These are phyloP conservation scores for Eupithecia pulchellata DNA, from an alignment of 2,888 invertebrate genomes.

Conservation along the genomic window DNA sequence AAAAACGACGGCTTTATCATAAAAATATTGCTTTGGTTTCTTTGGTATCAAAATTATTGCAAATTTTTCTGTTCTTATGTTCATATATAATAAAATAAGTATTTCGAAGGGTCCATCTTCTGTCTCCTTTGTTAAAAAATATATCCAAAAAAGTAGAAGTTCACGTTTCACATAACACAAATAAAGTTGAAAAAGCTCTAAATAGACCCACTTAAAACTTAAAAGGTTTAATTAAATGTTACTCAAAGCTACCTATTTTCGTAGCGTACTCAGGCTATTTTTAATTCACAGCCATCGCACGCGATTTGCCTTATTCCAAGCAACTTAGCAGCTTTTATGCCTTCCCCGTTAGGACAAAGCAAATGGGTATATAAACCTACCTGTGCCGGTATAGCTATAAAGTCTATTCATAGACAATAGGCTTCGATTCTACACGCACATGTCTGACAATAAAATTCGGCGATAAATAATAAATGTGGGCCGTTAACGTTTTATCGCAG, in stretches of 20 bases:
- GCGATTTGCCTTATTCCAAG: neutral
- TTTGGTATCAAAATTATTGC: too few relatives aligned
- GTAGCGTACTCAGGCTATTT: neutral
- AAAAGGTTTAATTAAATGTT: neutral
- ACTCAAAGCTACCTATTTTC: neutral
- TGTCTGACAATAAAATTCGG: slow-evolving; percentile 55
- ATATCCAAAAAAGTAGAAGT: neutral
- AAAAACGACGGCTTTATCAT: too few relatives aligned
- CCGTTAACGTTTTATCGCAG: slow-evolving; percentile 56
- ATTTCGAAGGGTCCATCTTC: too few relatives aligned
- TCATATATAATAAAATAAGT: too few relatives aligned
- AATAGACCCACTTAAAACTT: neutral
- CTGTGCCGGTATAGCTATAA: neutral
- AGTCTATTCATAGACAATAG: slow-evolving; percentile 40
- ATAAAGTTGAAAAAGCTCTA: neutral
- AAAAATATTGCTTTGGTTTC: too few relatives aligned
- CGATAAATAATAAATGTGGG: slow-evolving; percentile 58
- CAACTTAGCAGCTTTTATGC: neutral
- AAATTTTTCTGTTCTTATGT: too few relatives aligned
- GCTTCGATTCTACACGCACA: slow-evolving; percentile 46
- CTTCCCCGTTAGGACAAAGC: neutral
- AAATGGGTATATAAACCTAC: slow-evolving; percentile 10
- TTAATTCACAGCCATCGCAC: neutral
- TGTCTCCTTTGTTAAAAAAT: too few relatives aligned
- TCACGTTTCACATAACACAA: neutral